Evolutionary conservation across 1,140 invertebrate genomes (phyloP).

Genomic region (Drosophila virilis): DNA sequence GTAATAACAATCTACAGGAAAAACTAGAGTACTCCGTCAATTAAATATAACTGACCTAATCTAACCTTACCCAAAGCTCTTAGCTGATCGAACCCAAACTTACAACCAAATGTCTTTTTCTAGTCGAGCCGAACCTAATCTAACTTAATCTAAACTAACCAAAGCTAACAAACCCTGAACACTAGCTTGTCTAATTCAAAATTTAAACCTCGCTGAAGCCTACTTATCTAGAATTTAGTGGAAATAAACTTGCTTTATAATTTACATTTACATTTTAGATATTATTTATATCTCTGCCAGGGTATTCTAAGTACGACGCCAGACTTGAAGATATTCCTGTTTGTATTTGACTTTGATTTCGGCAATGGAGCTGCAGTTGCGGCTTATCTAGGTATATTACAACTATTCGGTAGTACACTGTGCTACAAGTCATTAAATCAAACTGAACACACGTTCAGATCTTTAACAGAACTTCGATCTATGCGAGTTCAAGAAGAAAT

Average conservation of each 20-base stretch:
- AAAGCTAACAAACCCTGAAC: background rate
- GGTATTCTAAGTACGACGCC: background rate
- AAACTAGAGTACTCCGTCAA: too few species aligned
- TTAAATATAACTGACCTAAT: too few species aligned
- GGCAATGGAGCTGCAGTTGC: constrained; percentile 9
- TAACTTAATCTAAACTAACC: background rate
- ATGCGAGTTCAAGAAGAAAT: background rate
- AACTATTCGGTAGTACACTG: constrained; percentile 11
- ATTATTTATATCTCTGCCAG: background rate
- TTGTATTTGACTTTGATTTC: constrained; percentile 19
- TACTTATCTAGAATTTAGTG: too few species aligned
- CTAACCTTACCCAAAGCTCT: background rate
- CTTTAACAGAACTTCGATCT: background rate
- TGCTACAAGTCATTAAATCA: background rate
- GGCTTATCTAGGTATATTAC: constrained; percentile 13
- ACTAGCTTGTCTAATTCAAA: too few species aligned
- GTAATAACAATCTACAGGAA: too few species aligned
- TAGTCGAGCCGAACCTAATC: background rate
- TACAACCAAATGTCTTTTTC: background rate
- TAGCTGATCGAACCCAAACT: too few species aligned
- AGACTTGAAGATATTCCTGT: background rate
- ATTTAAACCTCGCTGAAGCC: too few species aligned
- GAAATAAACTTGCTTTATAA: too few species aligned
- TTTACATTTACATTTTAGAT: too few species aligned
- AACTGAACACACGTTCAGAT: constrained; percentile 2